These are phyloP conservation scores for Pelodytes ibericus DNA, from an alignment of 2,797 vertebrate genomes.

Conservation along the genomic window DNA sequence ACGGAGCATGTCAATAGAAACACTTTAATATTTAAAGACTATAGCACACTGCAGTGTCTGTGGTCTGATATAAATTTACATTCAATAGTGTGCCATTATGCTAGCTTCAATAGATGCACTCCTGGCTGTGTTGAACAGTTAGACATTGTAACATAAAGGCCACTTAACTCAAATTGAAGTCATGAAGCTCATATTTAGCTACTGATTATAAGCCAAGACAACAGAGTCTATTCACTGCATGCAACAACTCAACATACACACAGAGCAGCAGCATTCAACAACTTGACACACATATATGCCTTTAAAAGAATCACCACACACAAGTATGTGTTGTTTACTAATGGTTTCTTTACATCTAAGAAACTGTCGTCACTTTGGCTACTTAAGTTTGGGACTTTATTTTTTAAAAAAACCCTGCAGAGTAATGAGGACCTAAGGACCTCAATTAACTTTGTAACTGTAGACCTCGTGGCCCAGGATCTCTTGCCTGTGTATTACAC, in stretches of 20 bases:
- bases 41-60: not conserved
- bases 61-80: slow-evolving; percentile 51
- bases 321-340: not conserved
- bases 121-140: slow-evolving; percentile 2
- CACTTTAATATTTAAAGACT: not conserved
- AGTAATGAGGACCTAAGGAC: slow-evolving; percentile 14
- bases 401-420: slow-evolving; percentile 21
- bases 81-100: slow-evolving; percentile 50
- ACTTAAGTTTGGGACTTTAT: slow-evolving; percentile 6
- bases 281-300: slow-evolving; percentile 33
- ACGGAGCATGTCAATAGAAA: too few relatives aligned
- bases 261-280: slow-evolving; percentile 8
- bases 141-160: slow-evolving; percentile 56
- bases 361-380: slow-evolving; percentile 17
- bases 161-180: slow-evolving; percentile 59
- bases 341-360: not conserved
- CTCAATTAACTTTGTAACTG: slow-evolving; percentile 40
- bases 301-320: slow-evolving; percentile 18
- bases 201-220: slow-evolving; percentile 46
- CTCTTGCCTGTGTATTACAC: slow-evolving; percentile 11
- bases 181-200: slow-evolving; percentile 58
- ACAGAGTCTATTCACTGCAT: slow-evolving; percentile 35
- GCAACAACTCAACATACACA: slow-evolving; percentile 17
- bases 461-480: slow-evolving; percentile 14
- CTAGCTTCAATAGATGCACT: slow-evolving; percentile 25